A percentile compares a stretch with the other conserved stretches of the same genome.
Evolutionary conservation across 2,797 vertebrate genomes (phyloP).

Genomic region (Aphelocoma californica): DNA sequence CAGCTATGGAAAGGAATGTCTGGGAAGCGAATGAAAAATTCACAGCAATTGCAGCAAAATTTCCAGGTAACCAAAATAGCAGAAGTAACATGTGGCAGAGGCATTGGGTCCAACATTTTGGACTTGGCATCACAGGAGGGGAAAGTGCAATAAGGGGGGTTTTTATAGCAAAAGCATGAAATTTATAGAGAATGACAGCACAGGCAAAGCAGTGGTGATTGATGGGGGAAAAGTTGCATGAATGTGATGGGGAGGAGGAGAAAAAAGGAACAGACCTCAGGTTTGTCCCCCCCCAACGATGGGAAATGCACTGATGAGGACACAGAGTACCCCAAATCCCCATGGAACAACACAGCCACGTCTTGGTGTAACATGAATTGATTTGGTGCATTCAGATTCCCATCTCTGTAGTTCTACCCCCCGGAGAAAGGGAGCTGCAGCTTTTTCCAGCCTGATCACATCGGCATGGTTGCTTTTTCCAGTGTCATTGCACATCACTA

Average conservation of each 20-base stretch:
- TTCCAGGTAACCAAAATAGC: not conserved
- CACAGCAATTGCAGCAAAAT: not conserved
- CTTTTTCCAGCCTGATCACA: fast-evolving
- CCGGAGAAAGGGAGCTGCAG: not conserved
- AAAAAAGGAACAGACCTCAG: not conserved
- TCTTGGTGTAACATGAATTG: not conserved
- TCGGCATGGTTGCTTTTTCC: not conserved
- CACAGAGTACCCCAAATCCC: not conserved
- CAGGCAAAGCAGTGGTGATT: not conserved
- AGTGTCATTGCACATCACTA: fast-evolving
- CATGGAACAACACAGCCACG: fast-evolving
- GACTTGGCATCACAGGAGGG: not conserved
- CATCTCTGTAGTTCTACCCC: not conserved
- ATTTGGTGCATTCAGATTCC: not conserved
- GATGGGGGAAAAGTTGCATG: not conserved
- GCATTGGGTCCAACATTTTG: not conserved
- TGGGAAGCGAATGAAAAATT: not conserved
- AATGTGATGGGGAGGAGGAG: not conserved
- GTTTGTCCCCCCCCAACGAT: fast-evolving
- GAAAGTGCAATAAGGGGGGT: not conserved
- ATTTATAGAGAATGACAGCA: not conserved
- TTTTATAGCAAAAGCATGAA: not conserved
- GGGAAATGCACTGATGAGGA: not conserved
- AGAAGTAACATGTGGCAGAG: not conserved
- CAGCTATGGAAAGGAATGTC: not conserved